Base-by-base conservation (phyloP, 2,888 invertebrate genomes). In the Lordiphosa fenestrarum region DNA sequence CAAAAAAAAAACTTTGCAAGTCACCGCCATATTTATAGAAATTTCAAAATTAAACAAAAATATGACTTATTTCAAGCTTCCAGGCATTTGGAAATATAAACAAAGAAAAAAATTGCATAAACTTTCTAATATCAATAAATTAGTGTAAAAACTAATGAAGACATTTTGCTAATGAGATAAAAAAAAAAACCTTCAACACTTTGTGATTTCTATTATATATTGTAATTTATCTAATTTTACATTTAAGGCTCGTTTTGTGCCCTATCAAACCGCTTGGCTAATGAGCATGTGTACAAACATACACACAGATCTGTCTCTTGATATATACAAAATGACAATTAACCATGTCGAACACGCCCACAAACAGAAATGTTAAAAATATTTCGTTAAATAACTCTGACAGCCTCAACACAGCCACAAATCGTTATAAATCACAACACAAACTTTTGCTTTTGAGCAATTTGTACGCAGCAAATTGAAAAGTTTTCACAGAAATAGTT, bases 261-360 rank as follows among this genome's bases (percentile, higher is more conserved):
- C 21, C 10, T 41, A n/a, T 23, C 6, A n/a, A 41, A 12, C 1
- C 23, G n/a, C 6, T 30, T 10, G 10, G 9, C 9, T 9, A 30
- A 30, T 30, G 30, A 30, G 30, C 30, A 10, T 30, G 9, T 30
- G 30, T 30, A 30, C 30, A 30, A 9, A 23, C 19, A 23, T 7
- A 41, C 3, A n/a, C 15, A 10, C 3, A 44, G 4, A 39, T 39
- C 7, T 39, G 6, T 3, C 15, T 33, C 33, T n/a, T 44, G 10
- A 21, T 40, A 21, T 48, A 61, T 48, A 60, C 39, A 62, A 69
- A 69, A 69, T 66, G 60, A 58, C 73, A 73, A 73, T 69, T 72
- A 61, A 67, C 53, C 56, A 58, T 69, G 70, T 66, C 60, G 58
- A 59, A 66, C 73, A 71, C 70, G 73, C 73, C 70, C 62, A 66